Evolutionary conservation across 2,797 vertebrate genomes (phyloP).

Genomic region (Rousettus madagascariensis): DNA sequence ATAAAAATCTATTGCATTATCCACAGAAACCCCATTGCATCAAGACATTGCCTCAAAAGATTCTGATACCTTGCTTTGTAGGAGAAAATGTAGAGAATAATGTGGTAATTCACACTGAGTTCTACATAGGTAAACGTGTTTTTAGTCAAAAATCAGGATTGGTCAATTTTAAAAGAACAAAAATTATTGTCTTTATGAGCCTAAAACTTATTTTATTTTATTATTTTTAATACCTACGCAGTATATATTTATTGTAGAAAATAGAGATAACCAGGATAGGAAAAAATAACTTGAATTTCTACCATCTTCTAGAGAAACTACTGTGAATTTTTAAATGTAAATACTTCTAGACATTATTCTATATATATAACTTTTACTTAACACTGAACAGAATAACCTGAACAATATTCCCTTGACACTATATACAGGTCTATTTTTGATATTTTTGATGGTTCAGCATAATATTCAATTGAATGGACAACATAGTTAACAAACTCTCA

Average conservation of each 20-base stretch:
- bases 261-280: background rate
- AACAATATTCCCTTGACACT: background rate
- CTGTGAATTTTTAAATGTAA: background rate
- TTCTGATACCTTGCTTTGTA: background rate
- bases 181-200: background rate
- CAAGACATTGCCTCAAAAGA: background rate
- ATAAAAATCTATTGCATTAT: background rate
- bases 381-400: background rate
- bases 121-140: background rate
- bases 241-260: background rate
- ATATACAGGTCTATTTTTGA: background rate
- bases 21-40: background rate
- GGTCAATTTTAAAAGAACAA: background rate
- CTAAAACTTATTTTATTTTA: background rate
- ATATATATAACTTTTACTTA: background rate
- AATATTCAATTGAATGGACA: background rate
- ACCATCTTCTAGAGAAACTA: background rate
- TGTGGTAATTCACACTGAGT: background rate
- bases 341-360: background rate
- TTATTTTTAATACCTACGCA: background rate
- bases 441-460: background rate
- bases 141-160: background rate
- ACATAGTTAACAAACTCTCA: background rate
- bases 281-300: background rate
- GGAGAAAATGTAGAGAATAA: background rate